Percentiles rank a stretch among this genome's conserved stretches.
phyloP scores from a whole-genome alignment of 2,888 invertebrate species.

The Drosophila setosimentum region DNA sequence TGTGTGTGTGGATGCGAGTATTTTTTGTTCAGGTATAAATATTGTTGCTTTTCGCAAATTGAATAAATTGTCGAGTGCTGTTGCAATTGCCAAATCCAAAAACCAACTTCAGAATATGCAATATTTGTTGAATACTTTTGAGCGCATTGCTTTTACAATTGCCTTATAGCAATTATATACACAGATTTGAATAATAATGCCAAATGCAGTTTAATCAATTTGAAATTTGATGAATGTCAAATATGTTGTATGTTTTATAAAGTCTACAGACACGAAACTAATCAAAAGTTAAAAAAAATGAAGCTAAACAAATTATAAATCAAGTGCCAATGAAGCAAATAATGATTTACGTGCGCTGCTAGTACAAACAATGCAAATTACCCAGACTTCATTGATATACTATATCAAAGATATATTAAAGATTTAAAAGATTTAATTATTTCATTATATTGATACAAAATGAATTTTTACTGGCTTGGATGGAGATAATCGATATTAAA shows the following conservation, averaged over 20 bases:
- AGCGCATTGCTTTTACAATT: background rate
- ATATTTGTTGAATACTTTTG: background rate
- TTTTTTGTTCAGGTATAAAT: constrained; percentile 7
- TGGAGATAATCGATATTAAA: background rate
- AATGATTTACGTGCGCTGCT: no score
- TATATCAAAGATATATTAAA: no score
- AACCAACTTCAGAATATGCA: background rate
- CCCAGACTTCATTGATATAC: background rate
- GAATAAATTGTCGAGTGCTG: constrained; percentile 18
- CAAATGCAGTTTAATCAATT: background rate
- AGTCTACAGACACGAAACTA: background rate
- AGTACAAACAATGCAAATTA: no score
- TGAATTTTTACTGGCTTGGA: no score
- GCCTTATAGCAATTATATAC: no score
- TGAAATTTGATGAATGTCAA: background rate
- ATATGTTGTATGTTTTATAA: background rate
- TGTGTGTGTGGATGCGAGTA: background rate
- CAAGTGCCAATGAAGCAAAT: no score
- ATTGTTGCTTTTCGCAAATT: constrained; percentile 1
- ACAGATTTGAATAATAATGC: background rate
- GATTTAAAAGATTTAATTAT: background rate
- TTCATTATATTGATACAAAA: background rate
- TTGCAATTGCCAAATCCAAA: background rate
- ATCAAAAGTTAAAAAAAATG: background rate
- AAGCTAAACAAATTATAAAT: no score